Percentiles rank a stretch among this genome's conserved stretches.
Evolutionary conservation across 2,888 invertebrate genomes (phyloP).

Genomic region (Platerodrilus igneus): DNA sequence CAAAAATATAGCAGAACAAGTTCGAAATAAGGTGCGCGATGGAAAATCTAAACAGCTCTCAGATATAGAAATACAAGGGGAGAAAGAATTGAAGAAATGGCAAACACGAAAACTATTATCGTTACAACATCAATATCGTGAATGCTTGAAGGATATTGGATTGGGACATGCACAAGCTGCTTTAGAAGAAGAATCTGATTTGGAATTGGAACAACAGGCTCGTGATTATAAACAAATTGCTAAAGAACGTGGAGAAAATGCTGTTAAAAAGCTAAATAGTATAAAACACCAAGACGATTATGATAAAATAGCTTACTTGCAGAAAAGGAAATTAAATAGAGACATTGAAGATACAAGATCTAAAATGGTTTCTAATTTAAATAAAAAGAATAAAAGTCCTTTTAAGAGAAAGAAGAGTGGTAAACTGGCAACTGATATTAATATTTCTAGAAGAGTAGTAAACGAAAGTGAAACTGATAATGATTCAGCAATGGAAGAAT

Average conservation of each 20-base stretch:
- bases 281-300: slow-evolving; percentile 32
- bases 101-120: slow-evolving; percentile 51
- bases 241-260: slow-evolving; percentile 45
- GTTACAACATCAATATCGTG: slow-evolving; percentile 51
- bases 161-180: slow-evolving; percentile 49
- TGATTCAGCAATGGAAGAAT: too few species aligned
- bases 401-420: slow-evolving; percentile 25
- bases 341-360: slow-evolving; percentile 50
- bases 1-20: slow-evolving; percentile 54
- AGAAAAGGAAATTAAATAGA: slow-evolving; percentile 41
- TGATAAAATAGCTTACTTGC: slow-evolving; percentile 32
- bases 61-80: slow-evolving; percentile 50
- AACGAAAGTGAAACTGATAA: slow-evolving; percentile 10
- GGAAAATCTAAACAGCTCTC: slow-evolving; percentile 51
- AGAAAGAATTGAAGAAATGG: slow-evolving; percentile 51
- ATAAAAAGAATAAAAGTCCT: slow-evolving; percentile 21
- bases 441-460: slow-evolving; percentile 15
- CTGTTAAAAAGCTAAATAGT: slow-evolving; percentile 42
- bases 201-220: slow-evolving; percentile 25
- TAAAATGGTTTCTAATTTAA: slow-evolving; percentile 40
- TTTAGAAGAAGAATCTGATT: slow-evolving; percentile 40
- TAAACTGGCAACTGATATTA: slow-evolving; percentile 22
- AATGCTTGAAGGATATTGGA: slow-evolving; percentile 52
- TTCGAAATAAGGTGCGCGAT: slow-evolving; percentile 53
- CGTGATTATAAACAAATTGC: slow-evolving; percentile 38